Percentiles rank a stretch among this genome's conserved stretches.
Evolutionary conservation across 2,113 vertebrate genomes (phyloP).

Genomic region (Perca schrenkii): DNA sequence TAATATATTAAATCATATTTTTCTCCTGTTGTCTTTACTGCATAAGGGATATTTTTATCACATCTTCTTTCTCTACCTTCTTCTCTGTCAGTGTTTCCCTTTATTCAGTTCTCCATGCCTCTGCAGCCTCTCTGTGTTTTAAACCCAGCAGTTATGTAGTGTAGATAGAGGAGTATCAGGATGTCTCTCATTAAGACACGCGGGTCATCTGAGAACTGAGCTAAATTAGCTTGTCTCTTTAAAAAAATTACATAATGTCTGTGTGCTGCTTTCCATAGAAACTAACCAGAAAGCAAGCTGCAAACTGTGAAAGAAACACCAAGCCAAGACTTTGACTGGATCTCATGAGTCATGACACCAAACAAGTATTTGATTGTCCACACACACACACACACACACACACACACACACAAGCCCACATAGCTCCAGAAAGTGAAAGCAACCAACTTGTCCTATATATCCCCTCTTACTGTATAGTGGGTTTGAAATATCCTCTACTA

Average conservation of each 20-base stretch:
- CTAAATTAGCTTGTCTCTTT: not conserved
- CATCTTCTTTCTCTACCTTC: not conserved
- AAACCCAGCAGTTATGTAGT: not conserved
- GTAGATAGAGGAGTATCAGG: slow-evolving; percentile 23
- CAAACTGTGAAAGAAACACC: not conserved
- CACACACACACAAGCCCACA: not conserved
- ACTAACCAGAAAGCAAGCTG: slow-evolving; percentile 10
- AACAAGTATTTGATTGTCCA: slow-evolving; percentile 18
- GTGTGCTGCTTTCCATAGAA: not conserved
- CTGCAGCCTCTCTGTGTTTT: not conserved
- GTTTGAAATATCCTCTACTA: slow-evolving; percentile 1
- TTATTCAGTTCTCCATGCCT: not conserved
- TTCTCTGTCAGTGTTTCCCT: not conserved
- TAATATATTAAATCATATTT: not conserved
- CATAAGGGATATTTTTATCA: not conserved
- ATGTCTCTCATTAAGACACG: slow-evolving; percentile 25
- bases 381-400: not conserved
- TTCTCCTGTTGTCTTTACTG: not conserved
- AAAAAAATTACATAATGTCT: not conserved
- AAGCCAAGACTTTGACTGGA: not conserved
- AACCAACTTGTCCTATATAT: not conserved
- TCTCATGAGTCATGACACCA: slow-evolving; percentile 45
- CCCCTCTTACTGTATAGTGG: not conserved
- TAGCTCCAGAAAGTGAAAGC: slow-evolving; percentile 38
- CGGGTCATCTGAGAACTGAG: slow-evolving; percentile 6